A percentile compares a stretch with the other conserved stretches of the same genome.
Conservation (phyloP, 2,797 vertebrate genomes). For the Saxicola maurus region DNA sequence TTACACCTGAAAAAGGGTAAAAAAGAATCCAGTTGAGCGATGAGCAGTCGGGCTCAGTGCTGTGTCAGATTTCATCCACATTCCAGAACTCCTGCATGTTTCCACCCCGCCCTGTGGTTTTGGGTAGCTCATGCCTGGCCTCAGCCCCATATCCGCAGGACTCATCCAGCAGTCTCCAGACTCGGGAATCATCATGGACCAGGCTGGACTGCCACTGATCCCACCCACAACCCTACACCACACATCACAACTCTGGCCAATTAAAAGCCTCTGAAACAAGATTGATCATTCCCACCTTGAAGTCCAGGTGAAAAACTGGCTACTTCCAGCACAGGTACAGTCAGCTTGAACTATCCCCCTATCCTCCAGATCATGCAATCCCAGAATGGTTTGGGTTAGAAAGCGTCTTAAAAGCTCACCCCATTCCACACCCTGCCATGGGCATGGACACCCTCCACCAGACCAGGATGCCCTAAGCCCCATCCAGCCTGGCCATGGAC, state of each 20-base stretch:
- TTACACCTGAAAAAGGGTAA: not conserved
- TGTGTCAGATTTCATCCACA: fast-evolving
- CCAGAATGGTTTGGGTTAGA: not conserved
- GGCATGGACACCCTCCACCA: not conserved
- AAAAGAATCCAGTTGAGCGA: fast-evolving
- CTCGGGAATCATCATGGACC: constrained; percentile 83
- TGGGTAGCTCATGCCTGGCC: constrained; percentile 55
- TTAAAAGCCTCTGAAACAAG: fast-evolving
- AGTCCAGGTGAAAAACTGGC: not conserved
- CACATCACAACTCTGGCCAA: not conserved
- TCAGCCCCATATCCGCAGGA: constrained; percentile 99
- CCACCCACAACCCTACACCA: fast-evolving
- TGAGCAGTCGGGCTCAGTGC: fast-evolving
- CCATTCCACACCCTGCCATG: fast-evolving
- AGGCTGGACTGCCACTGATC: not conserved
- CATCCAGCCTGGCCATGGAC: not conserved
- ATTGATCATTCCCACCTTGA: fast-evolving
- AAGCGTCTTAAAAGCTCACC: not conserved
- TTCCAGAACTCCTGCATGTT: fast-evolving
- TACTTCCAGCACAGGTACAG: not conserved
- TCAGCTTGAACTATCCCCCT: fast-evolving
- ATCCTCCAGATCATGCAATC: not conserved
- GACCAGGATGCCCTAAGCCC: not conserved
- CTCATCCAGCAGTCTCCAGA: constrained; percentile 89
- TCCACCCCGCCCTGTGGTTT: not conserved